Evolutionary conservation across 2,113 vertebrate genomes (phyloP), one percentile per base, ranked within the genome.

Genomic region (Chrysochloris asiatica): DNA sequence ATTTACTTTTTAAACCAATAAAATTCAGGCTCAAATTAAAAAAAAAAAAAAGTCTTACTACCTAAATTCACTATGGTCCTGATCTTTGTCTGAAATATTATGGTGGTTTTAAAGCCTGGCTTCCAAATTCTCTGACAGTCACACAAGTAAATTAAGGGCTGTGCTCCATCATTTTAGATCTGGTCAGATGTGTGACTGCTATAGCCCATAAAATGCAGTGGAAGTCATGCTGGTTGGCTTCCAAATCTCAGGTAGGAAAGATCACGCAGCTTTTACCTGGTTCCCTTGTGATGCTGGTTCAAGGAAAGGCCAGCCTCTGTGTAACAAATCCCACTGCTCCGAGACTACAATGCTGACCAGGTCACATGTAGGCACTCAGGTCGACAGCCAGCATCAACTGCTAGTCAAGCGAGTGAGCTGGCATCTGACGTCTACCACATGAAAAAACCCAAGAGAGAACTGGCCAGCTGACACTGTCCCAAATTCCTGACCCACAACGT

Each of bases 401-500:
- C 50, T 24, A 86, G 89, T 22, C 38, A 71, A 73, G 41, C 16
- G 9, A 93, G 22, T 1, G 61, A 86, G 41, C 36, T 9, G 65
- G 83, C 80, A 79, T 79, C 22, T 86, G 80, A 92, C 43, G 16
- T 47, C 11, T 63, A 16, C 38, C 2, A 5, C 63, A 48, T 30
- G 86, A 95, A 84, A 86, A 81, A 48, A 21, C 61, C 72, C 86
- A 56, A 38, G 73, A 28, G 87, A 56, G 72, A 89, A 84, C 67
- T 19, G 47, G 72, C 77, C 91, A 73, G 82, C 89, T 84, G 67
- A 93, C 83, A 47, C 88, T 72, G 73, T 78, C 92, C 83, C 94
- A 93, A 33, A 94, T 94, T 92, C 94, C 90, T 81, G 33, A 90
- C 13, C 30, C 61, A 84, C 71, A 22, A 26, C 24, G 75, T 79